These are phyloP conservation scores for Acipenser ruthenus DNA, from an alignment of 2,797 vertebrate species.

Conservation along the genomic window DNA sequence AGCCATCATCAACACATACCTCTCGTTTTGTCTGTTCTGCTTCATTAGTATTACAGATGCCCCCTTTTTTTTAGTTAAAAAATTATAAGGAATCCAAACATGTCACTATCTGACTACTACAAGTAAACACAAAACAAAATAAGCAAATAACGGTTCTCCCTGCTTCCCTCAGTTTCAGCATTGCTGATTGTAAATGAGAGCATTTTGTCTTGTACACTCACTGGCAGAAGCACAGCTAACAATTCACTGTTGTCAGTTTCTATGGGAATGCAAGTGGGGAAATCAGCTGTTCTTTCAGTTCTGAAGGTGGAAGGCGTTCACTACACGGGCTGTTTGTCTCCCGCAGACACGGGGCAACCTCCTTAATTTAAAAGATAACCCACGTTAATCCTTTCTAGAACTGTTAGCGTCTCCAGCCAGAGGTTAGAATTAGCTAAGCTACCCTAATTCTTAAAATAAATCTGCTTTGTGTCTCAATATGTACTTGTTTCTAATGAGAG, in stretches of 20 bases:
- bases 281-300: neutral
- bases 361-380: slow-evolving; percentile 30
- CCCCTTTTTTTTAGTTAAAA: too few species aligned
- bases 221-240: too few species aligned
- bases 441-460: slow-evolving; percentile 47
- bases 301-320: neutral
- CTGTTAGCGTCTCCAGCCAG: slow-evolving; percentile 34
- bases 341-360: slow-evolving; percentile 21
- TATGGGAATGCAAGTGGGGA: neutral
- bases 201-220: too few species aligned
- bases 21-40: too few species aligned
- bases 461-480: slow-evolving; percentile 21
- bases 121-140: too few species aligned
- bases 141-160: too few species aligned
- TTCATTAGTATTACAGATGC: too few species aligned
- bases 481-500: slow-evolving; percentile 15
- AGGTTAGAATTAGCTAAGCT: slow-evolving; percentile 54
- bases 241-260: neutral
- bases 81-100: too few species aligned
- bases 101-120: too few species aligned
- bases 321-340: slow-evolving; percentile 14
- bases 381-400: slow-evolving; percentile 44
- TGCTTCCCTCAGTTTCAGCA: too few species aligned
- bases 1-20: too few species aligned
- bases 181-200: too few species aligned